Base-by-base conservation (phyloP, 2,113 vertebrate genomes). In the Tretioscincus oriximinensis region DNA sequence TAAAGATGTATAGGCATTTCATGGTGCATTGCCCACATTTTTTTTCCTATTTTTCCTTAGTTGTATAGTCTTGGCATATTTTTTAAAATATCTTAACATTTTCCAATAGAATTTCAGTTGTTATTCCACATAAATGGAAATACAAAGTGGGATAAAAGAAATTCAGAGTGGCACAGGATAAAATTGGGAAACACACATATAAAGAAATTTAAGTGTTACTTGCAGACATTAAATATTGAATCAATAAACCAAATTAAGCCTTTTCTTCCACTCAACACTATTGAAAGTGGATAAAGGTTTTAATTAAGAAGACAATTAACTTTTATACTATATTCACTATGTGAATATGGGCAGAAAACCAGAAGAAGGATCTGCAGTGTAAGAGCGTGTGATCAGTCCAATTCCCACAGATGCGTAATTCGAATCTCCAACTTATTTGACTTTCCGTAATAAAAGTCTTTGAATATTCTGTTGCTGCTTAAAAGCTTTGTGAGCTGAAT, bases 1-100 rank as follows among this genome's bases (percentile, higher is more conserved):
- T 7, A 45, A 45, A 80, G 10, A 76, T 84, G 80, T 45, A 41
- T 77, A 80, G 47, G 83, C 28, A 63, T 81, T 71, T 86, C 63
- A 41, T 16, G 70, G 66, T 89, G 14, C 72, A 83, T 10, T 73
- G 69, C 29, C 26, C 77, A 78, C 77, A 77, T 11, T 21, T 41
- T 35, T 83, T 78, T 64, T 71, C 29, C 73, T 63, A 16, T 81
- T 51, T 83, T 0, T 0, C 45, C 54, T n/a, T 87, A 63, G 5
- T 7, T 12, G 9, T 9, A 35, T 70, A 70, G 28, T 24, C 12
- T 70, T 31, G 28, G 61, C 22, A 60, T 70, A 35, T 47, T 73
- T 14, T 70, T 26, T 66, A 73, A 49, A 12, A 26, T 80, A 20
- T 21, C 35, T 60, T 80, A 24, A 11, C n/a, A 47, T 47, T 9